Base-by-base conservation (phyloP, 1,140 invertebrate species). In the Steinernema khuongi region DNA sequence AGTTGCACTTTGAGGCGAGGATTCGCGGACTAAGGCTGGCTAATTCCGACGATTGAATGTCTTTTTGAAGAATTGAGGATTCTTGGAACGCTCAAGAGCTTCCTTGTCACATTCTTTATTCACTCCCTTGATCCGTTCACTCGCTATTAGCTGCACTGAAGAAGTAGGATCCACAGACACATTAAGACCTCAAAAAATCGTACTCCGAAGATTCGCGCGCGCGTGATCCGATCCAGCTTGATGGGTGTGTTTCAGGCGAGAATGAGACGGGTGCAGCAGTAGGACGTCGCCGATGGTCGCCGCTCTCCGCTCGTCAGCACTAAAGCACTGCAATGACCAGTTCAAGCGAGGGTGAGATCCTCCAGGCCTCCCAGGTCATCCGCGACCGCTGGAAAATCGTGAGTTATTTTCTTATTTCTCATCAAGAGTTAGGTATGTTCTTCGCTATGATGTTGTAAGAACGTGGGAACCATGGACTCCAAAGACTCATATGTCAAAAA, bases 381-480 rank as follows among this genome's bases (percentile, higher is more conserved):
- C 78, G 83, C n/a, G 83, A 84, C 36, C 81, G 83, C 66, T 84
- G 83, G 83, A 85, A 85, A 82, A 85, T 84, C 73, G 82, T 85
- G 71, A 79, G 83, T 75, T 36, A 50, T 1, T 36, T 67, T 31
- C 1, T 14, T 68, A 28, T 73, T 43, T 80, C 33, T 43, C 32
- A n/a, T 7, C 14, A 26, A 31, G 17, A 60, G 18, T 43, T n/a
- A 22, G 1, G 19, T 60, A 19, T 75, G 17, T 74, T 11, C 72
- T 19, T 30, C n/a, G 0, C 72, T 73, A n/a, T 31, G 19, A 11
- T 7, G 70, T 18, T 73, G 19, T 70, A 14, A 73, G 19, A 17
- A 19, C 70, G n/a, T n/a, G n/a, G n/a, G n/a, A n/a, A n/a, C n/a
- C n/a, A n/a, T n/a, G n/a, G n/a, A n/a, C n/a, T n/a, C n/a, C n/a